Base-by-base conservation (phyloP, 2,888 invertebrate genomes). In the Cabera pusaria region DNA sequence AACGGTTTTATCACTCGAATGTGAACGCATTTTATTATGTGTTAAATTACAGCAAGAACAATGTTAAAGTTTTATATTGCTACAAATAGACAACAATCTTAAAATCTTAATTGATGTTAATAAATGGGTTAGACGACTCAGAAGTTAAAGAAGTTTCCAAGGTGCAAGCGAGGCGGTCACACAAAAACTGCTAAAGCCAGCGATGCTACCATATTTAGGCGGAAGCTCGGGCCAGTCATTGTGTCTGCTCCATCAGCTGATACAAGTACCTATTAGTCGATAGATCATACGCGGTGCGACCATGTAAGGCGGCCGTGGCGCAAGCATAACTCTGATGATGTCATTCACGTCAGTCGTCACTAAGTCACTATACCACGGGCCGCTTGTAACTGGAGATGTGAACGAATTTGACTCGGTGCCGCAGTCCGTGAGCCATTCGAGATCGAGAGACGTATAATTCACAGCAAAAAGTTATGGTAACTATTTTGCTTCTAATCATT, bases 221-320 rank as follows among this genome's bases (percentile, higher is more conserved):
- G 52, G 49, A 43, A 40, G 50, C 40, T 31, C 16, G 27, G 33
- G 37, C 38, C 39, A 47, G 40, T 49, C 44, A 52, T 47, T 43
- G 46, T 49, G 41, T 37, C 46, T 37, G 25, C 32, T 58, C 60
- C 61, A 74, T 81, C 85, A 85, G 81, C 81, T 84, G 85, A 72
- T 74, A 61, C 56, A 62, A 59, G 60, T 56, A 55, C 58, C 64
- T 65, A 65, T 61, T 66, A 68, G 62, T 58, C 66, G 66, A 78
- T 82, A 79, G 74, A 84, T 84, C 83, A 85, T 84, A 80, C 74
- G 60, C 69, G 70, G 56, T 68, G 72, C 72, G 69, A 69, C 87
- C 86, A 79, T 84, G 78, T 87, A 85, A 70, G 87, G 87, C 64
- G 57, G 70, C 65, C 86, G 87, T 64, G 57, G 70, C 65, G 69